Evolutionary conservation across 2,888 invertebrate species (phyloP), one percentile per base, ranked within the genome.

Genomic region (Mimachlamys varia): DNA sequence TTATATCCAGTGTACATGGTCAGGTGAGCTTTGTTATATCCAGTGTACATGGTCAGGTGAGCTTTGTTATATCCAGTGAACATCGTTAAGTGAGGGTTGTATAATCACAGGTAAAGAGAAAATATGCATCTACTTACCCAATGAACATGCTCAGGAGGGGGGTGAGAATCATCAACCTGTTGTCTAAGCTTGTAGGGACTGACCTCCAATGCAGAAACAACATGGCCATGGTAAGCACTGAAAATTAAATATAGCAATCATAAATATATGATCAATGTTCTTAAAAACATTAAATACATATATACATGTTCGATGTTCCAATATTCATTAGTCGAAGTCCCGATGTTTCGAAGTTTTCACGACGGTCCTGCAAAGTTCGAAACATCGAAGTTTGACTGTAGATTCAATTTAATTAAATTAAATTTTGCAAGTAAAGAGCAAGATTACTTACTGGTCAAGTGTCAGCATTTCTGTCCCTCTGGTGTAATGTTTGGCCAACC

Each of bases 161-260:
- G 98, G 88, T 95, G 95, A 15, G 94, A 93, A 12, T 94, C 94
- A 88, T 95, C 94, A 76, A 92, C 93, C 91, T 98, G 98, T 95
- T 98, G 98, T 97, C 98, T 98, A 97, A 99, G 98, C 97, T 99
- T 99, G 98, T 99, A 99, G 90, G 99, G 99, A 94, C 99, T 99
- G 96, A 99, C 98, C 97, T 99, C 98, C 97, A 99, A 99, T 97
- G 99, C 98, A 92, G 99, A 98, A 91, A 98, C 98, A 97, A 99
- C 98, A 97, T 99, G 99, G 93, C 99, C 99, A 97, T 99, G 99
- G 97, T 99, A 99, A 91, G 99, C 99, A 97, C 99, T 99, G 98
- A 95, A 97, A 97, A 27, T 88, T n/a, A 19, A 22, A 17, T 12
- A 53, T 53, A 15, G 53, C 12, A 53, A 19, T 53, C 58, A 58